Conservation (phyloP, 2,888 invertebrate species). For the Sesia apiformis region DNA sequence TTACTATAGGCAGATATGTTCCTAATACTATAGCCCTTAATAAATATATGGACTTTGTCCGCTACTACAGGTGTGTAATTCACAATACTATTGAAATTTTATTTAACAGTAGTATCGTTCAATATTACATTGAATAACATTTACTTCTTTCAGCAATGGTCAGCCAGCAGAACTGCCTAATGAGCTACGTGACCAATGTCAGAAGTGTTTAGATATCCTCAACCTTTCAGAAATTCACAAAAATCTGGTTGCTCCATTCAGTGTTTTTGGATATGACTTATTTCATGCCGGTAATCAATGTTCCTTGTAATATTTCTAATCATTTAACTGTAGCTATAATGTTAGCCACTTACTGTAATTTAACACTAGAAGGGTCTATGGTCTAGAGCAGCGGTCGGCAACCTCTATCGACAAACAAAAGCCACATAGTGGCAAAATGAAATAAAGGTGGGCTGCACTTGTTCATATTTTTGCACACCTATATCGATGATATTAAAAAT, state of each 20-base stretch:
- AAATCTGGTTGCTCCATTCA: constrained; percentile 77
- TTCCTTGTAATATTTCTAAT: no score
- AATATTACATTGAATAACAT: background rate
- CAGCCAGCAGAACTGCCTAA: constrained; percentile 70
- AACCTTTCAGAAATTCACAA: constrained; percentile 64
- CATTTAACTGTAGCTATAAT: no score
- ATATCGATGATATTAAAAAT: no score
- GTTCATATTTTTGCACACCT: no score
- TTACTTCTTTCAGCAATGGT: constrained; percentile 68
- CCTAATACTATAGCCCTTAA: constrained; percentile 77
- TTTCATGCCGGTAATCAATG: constrained; percentile 77
- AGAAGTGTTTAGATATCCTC: constrained; percentile 76
- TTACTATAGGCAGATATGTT: constrained; percentile 67
- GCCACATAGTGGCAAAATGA: no score
- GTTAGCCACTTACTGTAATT: no score
- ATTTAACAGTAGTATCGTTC: background rate
- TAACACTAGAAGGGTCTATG: no score
- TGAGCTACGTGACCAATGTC: constrained; percentile 60
- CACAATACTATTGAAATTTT: constrained; percentile 5
- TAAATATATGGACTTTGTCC: constrained; percentile 76
- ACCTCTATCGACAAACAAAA: no score
- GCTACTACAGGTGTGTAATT: constrained; percentile 76
- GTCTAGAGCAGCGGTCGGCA: no score
- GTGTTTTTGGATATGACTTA: constrained; percentile 82
- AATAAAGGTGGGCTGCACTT: no score